A percentile compares a stretch with the other conserved stretches of the same genome.
phyloP scores from a whole-genome alignment of 1,140 invertebrate species.

The Zaprionus lachaisei region DNA sequence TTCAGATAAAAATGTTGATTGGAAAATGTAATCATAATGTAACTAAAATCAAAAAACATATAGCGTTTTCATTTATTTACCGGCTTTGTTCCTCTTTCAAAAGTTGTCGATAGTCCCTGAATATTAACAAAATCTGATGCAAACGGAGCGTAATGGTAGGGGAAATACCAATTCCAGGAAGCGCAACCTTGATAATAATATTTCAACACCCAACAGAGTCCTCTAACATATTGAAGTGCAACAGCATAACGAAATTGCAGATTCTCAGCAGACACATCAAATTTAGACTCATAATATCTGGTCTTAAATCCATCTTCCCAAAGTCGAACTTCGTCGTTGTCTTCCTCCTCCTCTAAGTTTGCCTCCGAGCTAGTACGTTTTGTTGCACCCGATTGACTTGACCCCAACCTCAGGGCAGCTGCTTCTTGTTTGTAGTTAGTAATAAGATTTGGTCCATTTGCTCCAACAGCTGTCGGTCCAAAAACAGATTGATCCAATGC shows the following conservation, averaged over 20 bases:
- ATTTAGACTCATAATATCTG: slow-evolving; percentile 98
- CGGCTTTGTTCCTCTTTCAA: slow-evolving; percentile 94
- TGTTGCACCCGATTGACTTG: slow-evolving; percentile 22
- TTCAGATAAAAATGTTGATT: too few species aligned
- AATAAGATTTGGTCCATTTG: slow-evolving; percentile 77
- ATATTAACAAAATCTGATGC: slow-evolving; percentile 99
- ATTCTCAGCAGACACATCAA: slow-evolving; percentile 93
- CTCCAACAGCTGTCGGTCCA: slow-evolving; percentile 88
- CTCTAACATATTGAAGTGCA: slow-evolving; percentile 96
- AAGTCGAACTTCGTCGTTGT: slow-evolving; percentile 96
- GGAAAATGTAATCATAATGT: neutral
- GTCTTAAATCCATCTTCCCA: slow-evolving; percentile 99
- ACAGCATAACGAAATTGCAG: slow-evolving; percentile 95
- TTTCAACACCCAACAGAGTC: slow-evolving; percentile 98
- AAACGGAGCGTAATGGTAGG: slow-evolving; percentile 99
- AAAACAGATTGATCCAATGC: slow-evolving; percentile 86
- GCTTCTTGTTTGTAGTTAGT: slow-evolving; percentile 89
- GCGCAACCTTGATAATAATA: slow-evolving; percentile 99
- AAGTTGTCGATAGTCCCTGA: slow-evolving; percentile 92
- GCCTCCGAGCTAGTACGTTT: slow-evolving; percentile 85
- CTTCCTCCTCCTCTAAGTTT: slow-evolving; percentile 84
- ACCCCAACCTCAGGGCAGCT: slow-evolving; percentile 86
- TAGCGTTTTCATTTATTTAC: slow-evolving; percentile 85
- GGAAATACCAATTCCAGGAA: slow-evolving; percentile 99
- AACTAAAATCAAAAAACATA: neutral